Evolutionary conservation across 2,113 vertebrate genomes (phyloP).

Genomic region (Pelusios castaneus): DNA sequence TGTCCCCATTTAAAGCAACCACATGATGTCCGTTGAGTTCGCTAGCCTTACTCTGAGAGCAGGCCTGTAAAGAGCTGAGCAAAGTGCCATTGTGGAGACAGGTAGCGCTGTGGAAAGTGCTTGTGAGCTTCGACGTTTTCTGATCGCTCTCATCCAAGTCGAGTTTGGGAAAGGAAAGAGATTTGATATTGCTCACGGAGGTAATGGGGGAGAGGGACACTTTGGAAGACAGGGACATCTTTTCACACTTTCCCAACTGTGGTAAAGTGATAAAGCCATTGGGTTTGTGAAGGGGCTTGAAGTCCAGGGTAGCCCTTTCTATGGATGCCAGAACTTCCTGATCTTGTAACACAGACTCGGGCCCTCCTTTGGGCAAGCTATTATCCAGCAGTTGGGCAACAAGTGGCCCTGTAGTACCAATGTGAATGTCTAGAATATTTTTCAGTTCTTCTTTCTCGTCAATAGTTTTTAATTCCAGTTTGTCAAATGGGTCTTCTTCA

Average conservation of each 20-base stretch:
- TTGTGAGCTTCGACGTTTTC: conserved; percentile 72
- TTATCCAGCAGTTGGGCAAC: conserved; percentile 78
- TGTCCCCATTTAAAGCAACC: conserved; percentile 72
- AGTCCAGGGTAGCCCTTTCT: conserved; percentile 76
- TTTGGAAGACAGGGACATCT: conserved; percentile 85
- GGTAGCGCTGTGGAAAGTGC: conserved; percentile 79
- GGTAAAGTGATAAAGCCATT: conserved; percentile 92
- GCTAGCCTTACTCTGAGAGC: conserved; percentile 73
- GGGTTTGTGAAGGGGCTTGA: conserved; percentile 89
- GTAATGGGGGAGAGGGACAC: conserved; percentile 80
- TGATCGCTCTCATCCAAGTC: conserved; percentile 87
- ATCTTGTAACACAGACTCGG: conserved; percentile 74
- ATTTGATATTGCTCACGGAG: conserved; percentile 93
- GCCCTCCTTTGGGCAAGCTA: conserved; percentile 69
- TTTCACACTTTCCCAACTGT: conserved; percentile 87
- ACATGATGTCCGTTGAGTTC: conserved; percentile 80
- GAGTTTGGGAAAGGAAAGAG: conserved; percentile 94
- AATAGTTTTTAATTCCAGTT: conserved; percentile 95
- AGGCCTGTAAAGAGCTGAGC: conserved; percentile 73
- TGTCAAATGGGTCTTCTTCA: conserved; percentile 97
- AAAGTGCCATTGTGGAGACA: conserved; percentile 84
- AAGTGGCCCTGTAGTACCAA: conserved; percentile 74
- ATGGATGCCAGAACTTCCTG: conserved; percentile 78
- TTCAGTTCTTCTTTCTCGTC: conserved; percentile 95
- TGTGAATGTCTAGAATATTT: conserved; percentile 89